Percentiles rank a stretch among this genome's conserved stretches.
These are phyloP conservation scores for Desmodus rotundus DNA, from an alignment of 2,113 vertebrate species.

Conservation along the genomic window DNA sequence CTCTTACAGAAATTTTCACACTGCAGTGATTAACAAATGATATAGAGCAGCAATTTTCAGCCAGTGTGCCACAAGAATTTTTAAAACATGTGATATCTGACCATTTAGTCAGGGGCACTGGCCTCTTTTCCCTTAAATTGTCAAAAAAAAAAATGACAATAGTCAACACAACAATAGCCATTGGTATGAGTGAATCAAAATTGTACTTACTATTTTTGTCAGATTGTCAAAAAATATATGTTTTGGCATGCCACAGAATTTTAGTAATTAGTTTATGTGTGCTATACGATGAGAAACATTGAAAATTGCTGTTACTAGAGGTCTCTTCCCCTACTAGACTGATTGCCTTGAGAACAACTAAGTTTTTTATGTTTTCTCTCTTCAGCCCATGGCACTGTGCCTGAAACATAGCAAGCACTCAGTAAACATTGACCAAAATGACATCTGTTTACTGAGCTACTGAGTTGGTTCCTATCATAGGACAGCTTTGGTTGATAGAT, in stretches of 20 bases:
- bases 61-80: neutral
- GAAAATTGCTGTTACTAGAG: neutral
- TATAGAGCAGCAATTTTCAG: neutral
- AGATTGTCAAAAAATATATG: neutral
- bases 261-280: neutral
- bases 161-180: neutral
- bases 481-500: neutral
- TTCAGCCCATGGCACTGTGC: neutral
- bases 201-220: neutral
- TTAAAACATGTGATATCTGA: neutral
- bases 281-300: neutral
- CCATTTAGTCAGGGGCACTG: neutral
- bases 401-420: neutral
- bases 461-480: neutral
- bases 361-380: neutral
- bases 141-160: neutral
- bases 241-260: neutral
- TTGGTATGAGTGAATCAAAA: neutral
- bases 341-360: neutral
- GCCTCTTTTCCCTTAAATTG: neutral
- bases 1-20: neutral
- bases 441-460: neutral
- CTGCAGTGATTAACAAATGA: neutral
- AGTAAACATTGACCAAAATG: neutral
- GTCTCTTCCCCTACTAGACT: no score